These are phyloP conservation scores for Karalla daura DNA, from an alignment of 2,797 vertebrate species.

Conservation along the genomic window DNA sequence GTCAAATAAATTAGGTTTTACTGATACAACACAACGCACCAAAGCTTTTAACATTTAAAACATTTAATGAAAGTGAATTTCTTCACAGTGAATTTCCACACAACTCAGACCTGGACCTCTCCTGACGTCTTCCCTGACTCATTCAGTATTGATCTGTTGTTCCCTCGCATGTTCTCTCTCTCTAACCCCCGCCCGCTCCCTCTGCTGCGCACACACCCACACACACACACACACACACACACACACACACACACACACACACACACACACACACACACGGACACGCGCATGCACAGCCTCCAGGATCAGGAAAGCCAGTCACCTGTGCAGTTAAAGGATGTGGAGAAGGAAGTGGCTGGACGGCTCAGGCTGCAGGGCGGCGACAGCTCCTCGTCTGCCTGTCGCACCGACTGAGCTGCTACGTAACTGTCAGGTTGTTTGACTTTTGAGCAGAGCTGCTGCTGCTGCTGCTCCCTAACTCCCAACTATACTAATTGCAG, in stretches of 20 bases:
- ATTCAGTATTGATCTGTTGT: slow-evolving; percentile 44
- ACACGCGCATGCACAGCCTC: slow-evolving; percentile 32
- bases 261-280: slow-evolving; percentile 23
- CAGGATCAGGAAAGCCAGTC: slow-evolving; percentile 66
- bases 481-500: too few species aligned
- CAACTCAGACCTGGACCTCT: slow-evolving; percentile 15
- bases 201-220: not conserved
- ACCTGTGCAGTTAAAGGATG: slow-evolving; percentile 75
- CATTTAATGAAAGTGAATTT: too few species aligned
- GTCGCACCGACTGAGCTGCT: not conserved
- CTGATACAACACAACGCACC: too few species aligned
- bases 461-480: not conserved
- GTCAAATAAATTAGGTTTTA: too few species aligned
- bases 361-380: slow-evolving; percentile 30
- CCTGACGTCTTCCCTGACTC: slow-evolving; percentile 44
- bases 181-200: not conserved
- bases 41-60: too few species aligned
- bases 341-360: slow-evolving; percentile 67
- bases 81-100: too few species aligned
- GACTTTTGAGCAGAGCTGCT: not conserved
- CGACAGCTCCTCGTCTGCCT: slow-evolving; percentile 32
- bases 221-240: slow-evolving; percentile 10
- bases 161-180: not conserved
- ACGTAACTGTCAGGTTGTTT: not conserved
- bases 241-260: slow-evolving; percentile 19